Evolutionary conservation across 2,797 vertebrate species (phyloP), one percentile per base, ranked within the genome.

Genomic region (Rhinella marina): DNA sequence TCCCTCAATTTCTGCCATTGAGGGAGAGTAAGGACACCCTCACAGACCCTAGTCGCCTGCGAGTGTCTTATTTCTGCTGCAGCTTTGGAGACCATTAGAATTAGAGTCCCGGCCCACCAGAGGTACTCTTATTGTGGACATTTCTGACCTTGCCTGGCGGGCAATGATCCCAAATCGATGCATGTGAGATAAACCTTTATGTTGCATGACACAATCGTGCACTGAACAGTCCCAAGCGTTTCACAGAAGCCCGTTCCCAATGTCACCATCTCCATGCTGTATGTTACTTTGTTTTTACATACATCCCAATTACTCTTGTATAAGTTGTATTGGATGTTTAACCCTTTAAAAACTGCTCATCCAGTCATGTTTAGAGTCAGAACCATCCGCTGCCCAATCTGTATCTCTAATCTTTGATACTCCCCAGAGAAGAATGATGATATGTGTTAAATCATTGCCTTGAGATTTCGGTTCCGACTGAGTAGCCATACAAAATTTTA

Each of bases 401-500:
- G 70, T 41, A 72, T 41, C 32, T 75, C 8, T 17, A 21, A 76
- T 76, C 73, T 0, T 52, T 5, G 41, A 59, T 59, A 14, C 59
- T 50, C 68, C 83, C 17, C 83, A 10, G 70, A 62, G 83, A 76
- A 76, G 14, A 62, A n/a, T 19, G 27, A 23, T 25, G 23, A 23
- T 48, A 41, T 75, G 4, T 41, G 27, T 27, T 73, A 3, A 21
- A 73, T 59, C 25, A 66, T 83, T 32, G 27, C 10, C 41, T 59
- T 32, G 82, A 61, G 70, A 23, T 9, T 62, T 27, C 10, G 21
- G 16, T 84, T 76, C 72, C 56, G 12, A 50, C 10, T 13, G 70
- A 76, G 54, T 84, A 73, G 32, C 72, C 59, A 41, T 21, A 25
- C 21, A 85, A 76, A 62, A 57, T 41, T 56, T 85, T 85, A 62